Percentiles rank a stretch among this genome's conserved stretches.
Conservation (phyloP, 1,140 invertebrate genomes). For the Ceratina australensis region DNA sequence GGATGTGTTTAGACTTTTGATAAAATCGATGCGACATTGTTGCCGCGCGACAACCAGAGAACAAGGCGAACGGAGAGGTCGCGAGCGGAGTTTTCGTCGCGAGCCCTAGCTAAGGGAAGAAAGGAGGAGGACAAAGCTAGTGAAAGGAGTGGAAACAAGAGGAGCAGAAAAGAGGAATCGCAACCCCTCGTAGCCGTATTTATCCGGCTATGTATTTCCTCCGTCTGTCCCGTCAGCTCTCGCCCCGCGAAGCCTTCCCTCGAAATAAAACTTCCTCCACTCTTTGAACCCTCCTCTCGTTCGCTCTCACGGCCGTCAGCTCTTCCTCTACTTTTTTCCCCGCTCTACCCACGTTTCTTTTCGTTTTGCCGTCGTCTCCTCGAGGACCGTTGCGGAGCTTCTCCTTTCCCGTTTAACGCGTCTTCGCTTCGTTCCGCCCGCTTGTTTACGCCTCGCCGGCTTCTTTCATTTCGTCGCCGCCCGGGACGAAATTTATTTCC, state of each 20-base stretch:
- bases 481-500: background rate
- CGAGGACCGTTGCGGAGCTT: background rate
- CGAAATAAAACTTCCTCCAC: slow-evolving; percentile 63
- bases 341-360: background rate
- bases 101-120: background rate
- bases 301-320: too few species aligned
- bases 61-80: background rate
- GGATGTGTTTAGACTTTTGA: slow-evolving; percentile 50
- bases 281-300: background rate
- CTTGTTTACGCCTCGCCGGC: slow-evolving; percentile 22
- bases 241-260: slow-evolving; percentile 57
- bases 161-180: slow-evolving; percentile 41
- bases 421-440: slow-evolving; percentile 11
- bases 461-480: slow-evolving; percentile 8
- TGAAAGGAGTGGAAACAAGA: slow-evolving; percentile 17
- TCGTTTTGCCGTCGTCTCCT: background rate
- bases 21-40: slow-evolving; percentile 52
- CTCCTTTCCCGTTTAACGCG: slow-evolving; percentile 31
- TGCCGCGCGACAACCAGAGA: slow-evolving; percentile 1
- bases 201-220: slow-evolving; percentile 68
- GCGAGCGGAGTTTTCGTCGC: background rate
- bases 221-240: slow-evolving; percentile 64
- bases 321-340: background rate
- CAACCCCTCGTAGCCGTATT: slow-evolving; percentile 60
- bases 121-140: background rate